phyloP scores from a whole-genome alignment of 2,797 vertebrate species.

The Amblyraja radiata region DNA sequence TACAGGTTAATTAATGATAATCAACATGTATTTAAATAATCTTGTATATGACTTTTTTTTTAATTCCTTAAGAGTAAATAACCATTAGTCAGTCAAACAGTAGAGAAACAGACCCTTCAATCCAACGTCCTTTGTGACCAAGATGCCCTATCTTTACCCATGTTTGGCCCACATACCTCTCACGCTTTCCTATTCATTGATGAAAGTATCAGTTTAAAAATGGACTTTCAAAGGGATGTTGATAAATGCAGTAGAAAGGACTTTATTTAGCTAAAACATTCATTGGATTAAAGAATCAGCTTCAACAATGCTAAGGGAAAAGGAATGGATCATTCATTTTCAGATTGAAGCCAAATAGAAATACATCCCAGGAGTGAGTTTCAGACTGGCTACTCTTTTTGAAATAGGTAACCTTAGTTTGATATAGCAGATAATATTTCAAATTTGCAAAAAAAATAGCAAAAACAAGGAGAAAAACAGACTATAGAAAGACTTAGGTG shows the following conservation, averaged over 20 bases:
- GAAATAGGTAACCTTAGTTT: background rate
- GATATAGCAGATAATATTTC: background rate
- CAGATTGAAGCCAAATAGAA: background rate
- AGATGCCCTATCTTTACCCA: no score
- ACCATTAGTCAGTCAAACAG: no score
- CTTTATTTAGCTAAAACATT: background rate
- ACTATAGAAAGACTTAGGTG: background rate
- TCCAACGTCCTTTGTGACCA: no score
- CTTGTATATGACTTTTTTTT: no score
- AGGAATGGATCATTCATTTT: background rate
- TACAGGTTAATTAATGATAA: background rate
- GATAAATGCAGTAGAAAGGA: background rate
- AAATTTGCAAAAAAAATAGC: background rate
- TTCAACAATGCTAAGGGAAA: background rate
- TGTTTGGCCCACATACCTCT: no score
- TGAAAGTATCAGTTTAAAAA: background rate
- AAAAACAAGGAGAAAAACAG: background rate
- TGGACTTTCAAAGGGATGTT: background rate
- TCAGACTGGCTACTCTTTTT: background rate
- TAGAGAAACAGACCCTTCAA: no score
- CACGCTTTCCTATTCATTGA: no score
- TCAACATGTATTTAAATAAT: background rate
- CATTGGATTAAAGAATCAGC: background rate
- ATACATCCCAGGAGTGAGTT: background rate
- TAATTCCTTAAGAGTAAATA: background rate